Evolutionary conservation across 2,113 vertebrate genomes (phyloP), one percentile per base, ranked within the genome.

Genomic region (Sturnira hondurensis): DNA sequence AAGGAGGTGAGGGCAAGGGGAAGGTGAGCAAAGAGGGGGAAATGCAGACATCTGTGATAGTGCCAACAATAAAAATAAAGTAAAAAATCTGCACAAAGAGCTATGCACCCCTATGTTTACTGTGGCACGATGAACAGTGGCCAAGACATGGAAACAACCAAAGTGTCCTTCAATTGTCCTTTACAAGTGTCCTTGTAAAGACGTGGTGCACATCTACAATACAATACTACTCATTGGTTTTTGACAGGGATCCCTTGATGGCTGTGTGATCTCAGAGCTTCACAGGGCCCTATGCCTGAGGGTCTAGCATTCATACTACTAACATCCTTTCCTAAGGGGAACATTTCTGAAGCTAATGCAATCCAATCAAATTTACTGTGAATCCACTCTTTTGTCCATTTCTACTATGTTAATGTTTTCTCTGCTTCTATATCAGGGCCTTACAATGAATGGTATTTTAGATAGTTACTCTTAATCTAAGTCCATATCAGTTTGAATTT

Each of bases 201-300:
- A 20, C 12, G 28, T 33, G 45, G 31, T 12, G 20, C 45, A 50
- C 17, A 20, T 68, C 33, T n/a, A 19, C 8, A 68, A 20, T 36
- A 3, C 3, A 10, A 36, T 36, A 76, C 28, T 76, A 12, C 28
- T 9, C 8, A 9, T 6, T 67, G 11, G 0, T 73, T 95, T 47
- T 73, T 76, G 2, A 50, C 10, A 50, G 13, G 4, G 5, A 38
- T 36, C 4, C 2, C 5, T 56, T 43, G 8, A 5, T 16, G 12
- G n/a, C 12, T 33, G 4, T 58, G 8, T 28, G 16, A 76, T 56
- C 31, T 31, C 50, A 14, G 9, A 24, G 1, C 45, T 71, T 4
- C 2, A 31, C 15, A 20, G 6, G 1, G 4, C 0, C 20, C 15
- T 77, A 2, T 0, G 3, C 20, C 33, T 47, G 13, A 38, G 1